A percentile compares a stretch with the other conserved stretches of the same genome.
phyloP scores from a whole-genome alignment of 2,888 invertebrate genomes.

The Bellardia bayeri region DNA sequence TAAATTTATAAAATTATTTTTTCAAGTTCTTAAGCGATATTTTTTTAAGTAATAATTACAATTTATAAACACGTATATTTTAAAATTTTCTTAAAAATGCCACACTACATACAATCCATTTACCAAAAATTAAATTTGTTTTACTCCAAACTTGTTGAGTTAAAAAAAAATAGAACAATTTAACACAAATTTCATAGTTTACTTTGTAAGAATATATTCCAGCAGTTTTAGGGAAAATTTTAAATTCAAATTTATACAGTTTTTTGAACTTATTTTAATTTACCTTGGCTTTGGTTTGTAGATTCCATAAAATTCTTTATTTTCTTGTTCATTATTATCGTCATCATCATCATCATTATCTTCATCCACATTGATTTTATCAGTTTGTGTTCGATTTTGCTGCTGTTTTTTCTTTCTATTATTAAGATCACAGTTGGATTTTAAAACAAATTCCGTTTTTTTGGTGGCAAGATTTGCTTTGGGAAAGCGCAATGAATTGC shows the following conservation, averaged over 20 bases:
- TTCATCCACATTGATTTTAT: slow-evolving; percentile 36
- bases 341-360: slow-evolving; percentile 52
- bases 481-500: slow-evolving; percentile 80
- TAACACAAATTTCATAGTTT: slow-evolving; percentile 52
- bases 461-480: slow-evolving; percentile 77
- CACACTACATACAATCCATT: background rate
- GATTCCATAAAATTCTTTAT: slow-evolving; percentile 63
- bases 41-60: background rate
- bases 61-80: background rate
- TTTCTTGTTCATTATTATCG: slow-evolving; percentile 66
- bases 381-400: slow-evolving; percentile 47
- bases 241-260: slow-evolving; percentile 30
- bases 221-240: slow-evolving; percentile 9
- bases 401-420: slow-evolving; percentile 65
- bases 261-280: slow-evolving; percentile 30
- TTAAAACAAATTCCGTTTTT: slow-evolving; percentile 72
- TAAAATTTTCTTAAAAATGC: slow-evolving; percentile 17
- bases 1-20: slow-evolving; percentile 27
- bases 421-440: slow-evolving; percentile 78
- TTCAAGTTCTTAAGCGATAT: background rate
- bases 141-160: background rate
- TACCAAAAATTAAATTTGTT: slow-evolving; percentile 15
- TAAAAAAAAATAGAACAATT: slow-evolving; percentile 6
- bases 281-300: slow-evolving; percentile 76
- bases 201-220: slow-evolving; percentile 54